Conservation (phyloP, 1,140 invertebrate genomes). For the Brachionus rotundiformis region DNA sequence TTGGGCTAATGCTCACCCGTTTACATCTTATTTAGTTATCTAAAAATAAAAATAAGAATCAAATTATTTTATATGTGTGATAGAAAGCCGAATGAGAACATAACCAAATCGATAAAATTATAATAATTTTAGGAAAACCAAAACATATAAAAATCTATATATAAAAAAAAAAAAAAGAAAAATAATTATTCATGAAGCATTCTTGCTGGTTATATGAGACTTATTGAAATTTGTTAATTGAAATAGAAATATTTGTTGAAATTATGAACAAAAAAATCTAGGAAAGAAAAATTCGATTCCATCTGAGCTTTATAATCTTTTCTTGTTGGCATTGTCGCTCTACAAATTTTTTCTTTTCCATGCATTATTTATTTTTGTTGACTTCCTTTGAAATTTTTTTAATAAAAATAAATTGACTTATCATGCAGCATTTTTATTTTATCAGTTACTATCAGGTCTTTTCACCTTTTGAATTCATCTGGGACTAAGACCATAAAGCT, state of each 20-base stretch:
- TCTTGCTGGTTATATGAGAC: neutral
- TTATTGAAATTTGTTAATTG: slow-evolving; percentile 22
- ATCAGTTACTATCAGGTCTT: neutral
- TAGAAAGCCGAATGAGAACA: neutral
- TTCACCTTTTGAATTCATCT: neutral
- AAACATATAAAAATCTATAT: slow-evolving; percentile 41
- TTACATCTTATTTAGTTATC: neutral
- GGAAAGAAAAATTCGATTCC: neutral
- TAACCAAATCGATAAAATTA: slow-evolving; percentile 41
- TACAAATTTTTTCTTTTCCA: too few relatives aligned
- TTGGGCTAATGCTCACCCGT: neutral
- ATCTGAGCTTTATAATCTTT: slow-evolving; percentile 17
- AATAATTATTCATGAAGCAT: slow-evolving; percentile 9
- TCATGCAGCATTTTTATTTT: neutral
- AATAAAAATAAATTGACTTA: slow-evolving; percentile 2
- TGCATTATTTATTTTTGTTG: neutral
- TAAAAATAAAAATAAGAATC: too few relatives aligned
- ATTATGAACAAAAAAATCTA: slow-evolving; percentile 1
- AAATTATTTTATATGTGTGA: too few relatives aligned
- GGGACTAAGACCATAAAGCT: neutral
- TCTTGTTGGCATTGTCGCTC: neutral
- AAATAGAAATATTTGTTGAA: slow-evolving; percentile 40
- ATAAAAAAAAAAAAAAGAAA: neutral
- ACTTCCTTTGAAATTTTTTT: neutral
- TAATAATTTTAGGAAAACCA: neutral